A percentile compares a stretch with the other conserved stretches of the same genome.
These are phyloP conservation scores for Manis pentadactyla DNA, from an alignment of 2,797 vertebrate species.

Conservation along the genomic window DNA sequence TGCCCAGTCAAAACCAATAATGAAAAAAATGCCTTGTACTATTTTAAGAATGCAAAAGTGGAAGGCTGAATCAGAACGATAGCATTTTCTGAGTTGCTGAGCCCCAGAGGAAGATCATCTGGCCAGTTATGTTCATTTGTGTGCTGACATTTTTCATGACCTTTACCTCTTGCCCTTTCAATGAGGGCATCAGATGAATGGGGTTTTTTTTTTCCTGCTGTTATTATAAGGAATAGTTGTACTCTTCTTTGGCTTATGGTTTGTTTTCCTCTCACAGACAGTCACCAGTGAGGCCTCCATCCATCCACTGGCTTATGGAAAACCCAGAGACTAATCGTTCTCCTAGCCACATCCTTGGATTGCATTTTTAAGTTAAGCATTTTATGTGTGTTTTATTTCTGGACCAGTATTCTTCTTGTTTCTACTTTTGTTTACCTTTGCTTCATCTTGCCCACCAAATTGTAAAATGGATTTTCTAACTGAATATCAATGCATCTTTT, in stretches of 20 bases:
- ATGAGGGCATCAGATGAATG: not conserved
- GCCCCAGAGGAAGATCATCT: not conserved
- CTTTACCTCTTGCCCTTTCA: not conserved
- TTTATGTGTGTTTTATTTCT: not conserved
- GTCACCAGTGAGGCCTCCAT: not conserved
- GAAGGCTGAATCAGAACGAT: not conserved
- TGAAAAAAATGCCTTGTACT: not conserved
- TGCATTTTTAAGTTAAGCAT: not conserved
- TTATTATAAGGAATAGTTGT: not conserved
- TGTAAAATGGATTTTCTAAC: not conserved
- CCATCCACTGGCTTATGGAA: not conserved
- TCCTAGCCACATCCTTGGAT: not conserved
- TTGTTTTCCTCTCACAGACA: not conserved
- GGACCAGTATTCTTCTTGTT: not conserved
- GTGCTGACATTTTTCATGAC: not conserved
- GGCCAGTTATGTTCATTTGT: not conserved
- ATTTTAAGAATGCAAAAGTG: not conserved
- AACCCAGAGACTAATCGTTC: not conserved
- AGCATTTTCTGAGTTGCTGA: not conserved
- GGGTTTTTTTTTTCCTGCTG: no score
- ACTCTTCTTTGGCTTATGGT: not conserved
- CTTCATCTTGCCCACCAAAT: not conserved
- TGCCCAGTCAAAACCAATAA: not conserved
- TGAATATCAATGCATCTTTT: not conserved
- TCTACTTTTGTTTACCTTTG: not conserved